Evolutionary conservation across 2,888 invertebrate genomes (phyloP), one percentile per base, ranked within the genome.

Genomic region (Pyrochroa serraticornis): DNA sequence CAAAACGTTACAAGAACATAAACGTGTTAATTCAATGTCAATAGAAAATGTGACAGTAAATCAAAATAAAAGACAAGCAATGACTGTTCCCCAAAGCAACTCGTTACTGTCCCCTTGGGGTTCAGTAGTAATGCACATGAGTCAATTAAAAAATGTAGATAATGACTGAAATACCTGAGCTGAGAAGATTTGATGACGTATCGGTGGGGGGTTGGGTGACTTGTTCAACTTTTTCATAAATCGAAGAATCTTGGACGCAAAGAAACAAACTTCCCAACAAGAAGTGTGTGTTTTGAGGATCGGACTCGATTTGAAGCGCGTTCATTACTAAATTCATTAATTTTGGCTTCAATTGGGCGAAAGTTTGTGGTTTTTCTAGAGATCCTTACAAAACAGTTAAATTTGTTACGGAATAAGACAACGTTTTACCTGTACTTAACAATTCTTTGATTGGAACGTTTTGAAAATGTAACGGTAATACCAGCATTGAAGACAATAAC

Each of bases 401-500:
- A 33, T 13, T 30, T 32, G n/a, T 39, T 37, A 57, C 22, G 1
- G 62, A 42, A 39, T 63, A 67, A 60, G 45, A 45, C 33, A 22
- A 39, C 47, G 59, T 38, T n/a, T 61, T 59, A 71, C 72, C 70
- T 45, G 85, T 82, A 13, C 84, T 85, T 5, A 84, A 84, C 51
- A 91, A 82, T 76, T 90, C 90, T 1, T 89, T 87, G 36, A 91
- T 90, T 3, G 85, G 82, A 58, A 91, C 79, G 60, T 87, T 87
- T 77, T 87, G 92, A 76, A 95, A 97, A 81, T 98, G 97, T 55
- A 97, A 84, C 0, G 99, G 98, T 72, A 98, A 85, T 10, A 93
- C 91, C 60, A 98, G 84, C 79, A 98, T 87, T 1, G 97, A 97
- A 65, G 97, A 80, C 13, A 99, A 82, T 48, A 97, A 84, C 72